Evolutionary conservation across 2,888 invertebrate species (phyloP).

Genomic region (Leptogaster cylindrica): DNA sequence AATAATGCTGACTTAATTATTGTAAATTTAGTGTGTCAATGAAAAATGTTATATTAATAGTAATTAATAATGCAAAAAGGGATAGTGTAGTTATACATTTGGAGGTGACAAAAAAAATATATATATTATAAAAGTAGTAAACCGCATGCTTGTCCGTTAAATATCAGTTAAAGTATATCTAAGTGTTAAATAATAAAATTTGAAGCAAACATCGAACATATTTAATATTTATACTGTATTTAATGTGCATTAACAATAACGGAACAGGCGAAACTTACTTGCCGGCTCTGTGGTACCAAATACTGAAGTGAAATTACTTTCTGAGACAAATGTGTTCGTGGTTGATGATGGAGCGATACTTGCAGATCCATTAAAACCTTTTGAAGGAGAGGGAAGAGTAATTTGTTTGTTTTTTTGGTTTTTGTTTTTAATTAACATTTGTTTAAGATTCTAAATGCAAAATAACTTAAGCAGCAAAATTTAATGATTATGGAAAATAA

Average conservation of each 20-base stretch:
- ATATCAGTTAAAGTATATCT: no score
- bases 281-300: conserved; percentile 78
- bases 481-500: conserved; percentile 2
- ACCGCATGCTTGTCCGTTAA: no score
- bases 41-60: conserved; percentile 8
- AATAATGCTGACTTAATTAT: neutral
- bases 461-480: no score
- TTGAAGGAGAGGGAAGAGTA: conserved; percentile 47
- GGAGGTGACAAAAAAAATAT: no score
- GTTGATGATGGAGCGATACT: conserved; percentile 53
- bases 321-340: conserved; percentile 77
- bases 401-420: neutral
- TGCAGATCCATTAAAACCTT: conserved; percentile 63
- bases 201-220: conserved; percentile 23
- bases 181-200: no score
- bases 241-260: no score
- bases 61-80: no score
- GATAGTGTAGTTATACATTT: neutral
- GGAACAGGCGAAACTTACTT: conserved; percentile 71
- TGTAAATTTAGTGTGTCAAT: neutral
- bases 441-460: neutral
- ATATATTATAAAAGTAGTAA: no score
- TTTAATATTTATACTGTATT: no score
- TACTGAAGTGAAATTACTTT: conserved; percentile 86
- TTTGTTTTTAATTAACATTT: neutral